A percentile compares a stretch with the other conserved stretches of the same genome.
These are phyloP conservation scores for Tricholaema leucomelas DNA, from an alignment of 2,113 vertebrate genomes.

Conservation along the genomic window DNA sequence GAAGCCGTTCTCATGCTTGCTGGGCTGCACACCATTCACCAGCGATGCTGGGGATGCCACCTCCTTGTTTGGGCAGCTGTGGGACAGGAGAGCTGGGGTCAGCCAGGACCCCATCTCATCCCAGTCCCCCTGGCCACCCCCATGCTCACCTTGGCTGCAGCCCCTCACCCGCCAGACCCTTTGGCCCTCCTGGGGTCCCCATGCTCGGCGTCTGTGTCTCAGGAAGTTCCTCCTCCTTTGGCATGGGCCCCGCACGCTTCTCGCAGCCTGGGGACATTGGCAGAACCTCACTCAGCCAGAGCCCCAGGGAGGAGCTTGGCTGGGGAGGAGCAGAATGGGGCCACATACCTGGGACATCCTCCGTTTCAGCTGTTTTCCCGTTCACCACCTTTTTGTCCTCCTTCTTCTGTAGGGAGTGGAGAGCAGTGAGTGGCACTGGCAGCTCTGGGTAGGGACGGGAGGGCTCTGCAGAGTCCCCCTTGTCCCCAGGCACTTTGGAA, in stretches of 20 bases:
- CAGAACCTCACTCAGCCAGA: not conserved
- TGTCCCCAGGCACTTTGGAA: accelerated
- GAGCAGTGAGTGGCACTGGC: not conserved
- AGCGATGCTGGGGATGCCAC: slow-evolving; percentile 49
- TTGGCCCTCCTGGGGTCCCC: not conserved
- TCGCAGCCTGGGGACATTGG: not conserved
- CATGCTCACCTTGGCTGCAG: slow-evolving; percentile 54
- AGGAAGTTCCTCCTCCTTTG: slow-evolving; percentile 38
- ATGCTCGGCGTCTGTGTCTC: slow-evolving; percentile 16
- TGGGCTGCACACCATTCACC: slow-evolving; percentile 86
- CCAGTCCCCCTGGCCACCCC: accelerated
- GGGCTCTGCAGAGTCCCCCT: not conserved
- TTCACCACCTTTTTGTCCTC: slow-evolving; percentile 74
- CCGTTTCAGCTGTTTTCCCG: slow-evolving; percentile 75
- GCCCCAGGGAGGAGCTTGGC: not conserved
- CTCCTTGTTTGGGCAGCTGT: slow-evolving; percentile 74
- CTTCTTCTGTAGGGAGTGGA: slow-evolving; percentile 78
- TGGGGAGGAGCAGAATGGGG: not conserved
- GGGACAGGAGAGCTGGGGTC: not conserved
- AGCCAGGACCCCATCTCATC: accelerated
- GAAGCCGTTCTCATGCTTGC: slow-evolving; percentile 89
- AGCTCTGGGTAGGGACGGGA: not conserved
- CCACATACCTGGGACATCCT: slow-evolving; percentile 67
- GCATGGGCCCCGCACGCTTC: slow-evolving; percentile 49
- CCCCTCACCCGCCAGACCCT: slow-evolving; percentile 45